These are phyloP conservation scores for Agonopterix heracliana DNA, from an alignment of 2,888 invertebrate genomes.

Conservation along the genomic window DNA sequence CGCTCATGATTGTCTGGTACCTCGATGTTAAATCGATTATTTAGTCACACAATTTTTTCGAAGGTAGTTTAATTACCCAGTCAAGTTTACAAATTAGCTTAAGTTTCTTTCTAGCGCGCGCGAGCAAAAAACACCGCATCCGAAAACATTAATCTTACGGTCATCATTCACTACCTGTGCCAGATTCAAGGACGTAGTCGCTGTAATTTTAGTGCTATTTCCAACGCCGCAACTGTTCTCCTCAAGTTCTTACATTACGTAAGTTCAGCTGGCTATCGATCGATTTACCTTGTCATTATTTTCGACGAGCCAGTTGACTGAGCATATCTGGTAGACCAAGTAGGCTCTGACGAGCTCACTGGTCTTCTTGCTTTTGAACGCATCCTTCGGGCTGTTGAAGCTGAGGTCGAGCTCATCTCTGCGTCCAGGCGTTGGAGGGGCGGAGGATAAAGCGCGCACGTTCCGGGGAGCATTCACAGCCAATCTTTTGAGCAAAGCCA, in stretches of 20 bases:
- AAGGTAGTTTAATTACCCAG: too few species aligned
- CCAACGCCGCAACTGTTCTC: constrained; percentile 29
- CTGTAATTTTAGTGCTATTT: constrained; percentile 38
- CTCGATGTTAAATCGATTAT: constrained; percentile 8
- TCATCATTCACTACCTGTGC: constrained; percentile 17
- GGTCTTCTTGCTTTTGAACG: constrained; percentile 97
- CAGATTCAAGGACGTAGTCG: constrained; percentile 35
- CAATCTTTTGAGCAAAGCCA: constrained; percentile 67
- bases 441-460: constrained; percentile 29
- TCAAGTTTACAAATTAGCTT: too few species aligned
- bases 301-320: constrained; percentile 90
- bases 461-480: constrained; percentile 46
- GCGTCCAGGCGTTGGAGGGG: constrained; percentile 18
- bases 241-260: constrained; percentile 46
- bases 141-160: constrained; percentile 13
- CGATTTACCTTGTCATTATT: constrained; percentile 92
- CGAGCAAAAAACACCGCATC: constrained; percentile 2
- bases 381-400: constrained; percentile 92
- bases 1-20: constrained; percentile 20
- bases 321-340: constrained; percentile 94
- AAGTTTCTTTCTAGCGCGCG: not conserved
- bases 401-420: constrained; percentile 87
- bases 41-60: not conserved
- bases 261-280: constrained; percentile 42
- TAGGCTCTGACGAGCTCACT: constrained; percentile 93